Conservation (phyloP, 2,113 vertebrate species). For the Gorilla gorilla region DNA sequence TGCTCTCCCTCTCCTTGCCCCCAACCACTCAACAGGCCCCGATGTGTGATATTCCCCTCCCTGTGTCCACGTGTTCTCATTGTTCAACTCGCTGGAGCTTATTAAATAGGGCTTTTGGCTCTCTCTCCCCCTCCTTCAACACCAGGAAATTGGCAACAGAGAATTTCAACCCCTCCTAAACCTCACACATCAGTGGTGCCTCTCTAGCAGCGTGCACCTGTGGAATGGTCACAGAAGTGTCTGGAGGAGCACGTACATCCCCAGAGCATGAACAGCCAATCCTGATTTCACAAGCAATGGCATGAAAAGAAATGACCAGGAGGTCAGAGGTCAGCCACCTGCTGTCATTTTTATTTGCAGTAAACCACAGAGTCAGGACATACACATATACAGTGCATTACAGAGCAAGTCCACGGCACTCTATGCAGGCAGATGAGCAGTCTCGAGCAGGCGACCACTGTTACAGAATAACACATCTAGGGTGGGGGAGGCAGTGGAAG, state of each 20-base stretch:
- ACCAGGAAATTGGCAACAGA: background rate
- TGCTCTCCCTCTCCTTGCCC: too few relatives aligned
- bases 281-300: background rate
- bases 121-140: background rate
- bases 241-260: background rate
- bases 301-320: background rate
- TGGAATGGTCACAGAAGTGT: background rate
- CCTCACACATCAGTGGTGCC: background rate
- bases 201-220: background rate
- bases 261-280: background rate
- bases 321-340: constrained; percentile 41
- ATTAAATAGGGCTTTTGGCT: background rate
- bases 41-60: too few relatives aligned
- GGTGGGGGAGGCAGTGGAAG: background rate
- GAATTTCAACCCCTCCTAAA: background rate
- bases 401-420: constrained; percentile 53
- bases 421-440: constrained; percentile 67
- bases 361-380: constrained; percentile 67
- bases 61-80: too few relatives aligned
- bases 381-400: constrained; percentile 34
- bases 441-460: background rate
- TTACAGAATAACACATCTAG: constrained; percentile 2
- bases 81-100: too few relatives aligned
- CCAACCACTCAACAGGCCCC: too few relatives aligned
- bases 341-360: constrained; percentile 80